Evolutionary conservation across 2,113 vertebrate genomes (phyloP).

Genomic region (Lamprotornis superbus): DNA sequence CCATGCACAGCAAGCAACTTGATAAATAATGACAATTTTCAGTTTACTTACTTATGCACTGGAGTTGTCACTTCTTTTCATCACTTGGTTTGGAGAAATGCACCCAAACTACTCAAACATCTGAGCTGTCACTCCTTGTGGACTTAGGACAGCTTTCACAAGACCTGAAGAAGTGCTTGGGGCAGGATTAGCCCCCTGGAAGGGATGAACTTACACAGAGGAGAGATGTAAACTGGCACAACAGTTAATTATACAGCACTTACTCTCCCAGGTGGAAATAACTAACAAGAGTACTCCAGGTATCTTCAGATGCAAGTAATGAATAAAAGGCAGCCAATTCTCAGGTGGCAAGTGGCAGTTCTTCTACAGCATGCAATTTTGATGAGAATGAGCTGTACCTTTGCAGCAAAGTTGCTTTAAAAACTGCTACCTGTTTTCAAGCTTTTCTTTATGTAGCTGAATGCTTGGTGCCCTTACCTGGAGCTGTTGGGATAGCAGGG

Average conservation of each 20-base stretch:
- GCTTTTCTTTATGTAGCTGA: background rate
- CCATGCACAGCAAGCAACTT: background rate
- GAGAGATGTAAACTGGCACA: background rate
- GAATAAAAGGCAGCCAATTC: background rate
- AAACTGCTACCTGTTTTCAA: background rate
- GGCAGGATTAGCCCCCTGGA: background rate
- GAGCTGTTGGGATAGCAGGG: background rate
- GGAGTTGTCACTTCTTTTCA: background rate
- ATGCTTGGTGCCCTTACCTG: background rate
- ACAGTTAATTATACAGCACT: background rate
- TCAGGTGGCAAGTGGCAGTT: background rate
- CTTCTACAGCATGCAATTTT: background rate
- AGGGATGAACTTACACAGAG: background rate
- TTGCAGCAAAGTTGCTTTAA: background rate
- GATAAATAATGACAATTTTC: background rate
- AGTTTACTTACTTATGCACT: background rate
- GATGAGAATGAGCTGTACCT: background rate
- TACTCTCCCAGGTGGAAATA: background rate
- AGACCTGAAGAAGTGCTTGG: background rate
- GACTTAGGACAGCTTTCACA: background rate
- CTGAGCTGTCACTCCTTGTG: background rate
- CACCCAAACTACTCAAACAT: background rate
- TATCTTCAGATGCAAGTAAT: background rate
- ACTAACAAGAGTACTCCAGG: background rate
- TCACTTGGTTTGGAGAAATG: background rate